Percentiles rank a stretch among this genome's conserved stretches.
These are phyloP conservation scores for Cyclophora albipunctata DNA, from an alignment of 2,888 invertebrate species.

Conservation along the genomic window DNA sequence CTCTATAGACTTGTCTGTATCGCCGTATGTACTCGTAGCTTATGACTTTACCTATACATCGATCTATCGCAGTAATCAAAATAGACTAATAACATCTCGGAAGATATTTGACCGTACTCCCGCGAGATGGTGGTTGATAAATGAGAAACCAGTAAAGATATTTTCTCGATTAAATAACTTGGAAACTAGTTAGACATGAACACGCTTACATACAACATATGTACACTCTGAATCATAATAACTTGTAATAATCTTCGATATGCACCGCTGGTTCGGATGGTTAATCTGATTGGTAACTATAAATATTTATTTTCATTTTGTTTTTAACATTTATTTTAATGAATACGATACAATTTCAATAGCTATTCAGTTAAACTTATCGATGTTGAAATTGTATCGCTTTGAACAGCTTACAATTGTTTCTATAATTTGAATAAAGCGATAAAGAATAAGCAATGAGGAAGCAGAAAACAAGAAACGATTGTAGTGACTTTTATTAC, in stretches of 20 bases:
- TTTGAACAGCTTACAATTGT: constrained; percentile 31
- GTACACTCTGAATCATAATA: constrained; percentile 37
- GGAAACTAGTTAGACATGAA: constrained; percentile 10
- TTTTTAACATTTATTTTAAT: constrained; percentile 11
- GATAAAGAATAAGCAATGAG: constrained; percentile 20
- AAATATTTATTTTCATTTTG: constrained; percentile 25
- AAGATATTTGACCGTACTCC: constrained; percentile 28
- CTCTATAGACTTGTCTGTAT: constrained; percentile 30
- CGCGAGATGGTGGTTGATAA: constrained; percentile 24
- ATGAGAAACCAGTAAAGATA: constrained; percentile 13
- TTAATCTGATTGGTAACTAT: constrained; percentile 57
- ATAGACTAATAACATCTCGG: constrained; percentile 46
- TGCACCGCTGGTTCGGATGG: constrained; percentile 75
- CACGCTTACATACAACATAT: constrained; percentile 17
- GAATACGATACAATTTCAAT: constrained; percentile 28
- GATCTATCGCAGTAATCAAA: constrained; percentile 37
- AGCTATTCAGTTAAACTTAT: constrained; percentile 8
- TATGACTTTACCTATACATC: constrained; percentile 33
- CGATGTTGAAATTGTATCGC: constrained; percentile 31
- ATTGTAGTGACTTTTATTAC: constrained; percentile 30
- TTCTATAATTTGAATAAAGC: constrained; percentile 30
- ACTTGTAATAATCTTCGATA: constrained; percentile 54
- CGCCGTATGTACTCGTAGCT: constrained; percentile 18
- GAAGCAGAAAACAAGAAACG: constrained; percentile 24
- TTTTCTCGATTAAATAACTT: constrained; percentile 8